Conservation (phyloP, 2,797 vertebrate genomes). For the Hippopotamyrus pictus region DNA sequence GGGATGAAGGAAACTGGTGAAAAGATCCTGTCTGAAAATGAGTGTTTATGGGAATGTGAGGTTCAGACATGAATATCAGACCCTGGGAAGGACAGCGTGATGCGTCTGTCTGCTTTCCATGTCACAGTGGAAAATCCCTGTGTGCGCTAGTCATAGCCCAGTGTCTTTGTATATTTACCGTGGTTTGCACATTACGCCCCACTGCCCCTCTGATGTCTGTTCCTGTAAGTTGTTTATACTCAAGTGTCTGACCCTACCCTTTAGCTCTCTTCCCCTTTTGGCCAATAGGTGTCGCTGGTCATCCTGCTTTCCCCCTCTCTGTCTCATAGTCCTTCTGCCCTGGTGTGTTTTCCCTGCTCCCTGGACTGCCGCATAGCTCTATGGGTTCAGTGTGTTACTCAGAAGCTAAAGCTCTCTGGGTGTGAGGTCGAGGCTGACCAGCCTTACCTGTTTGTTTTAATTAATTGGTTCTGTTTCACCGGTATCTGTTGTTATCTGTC, state of each 20-base stretch:
- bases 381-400: neutral
- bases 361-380: neutral
- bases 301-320: neutral
- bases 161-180: neutral
- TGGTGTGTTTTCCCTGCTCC: neutral
- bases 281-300: neutral
- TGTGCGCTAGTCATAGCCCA: neutral
- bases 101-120: neutral
- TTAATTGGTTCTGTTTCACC: neutral
- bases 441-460: neutral
- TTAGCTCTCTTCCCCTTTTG: neutral
- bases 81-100: neutral
- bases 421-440: neutral
- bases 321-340: neutral
- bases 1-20: neutral
- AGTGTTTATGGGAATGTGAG: neutral
- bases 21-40: neutral
- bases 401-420: neutral
- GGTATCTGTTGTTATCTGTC: neutral
- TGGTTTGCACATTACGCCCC: neutral
- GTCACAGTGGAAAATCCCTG: neutral
- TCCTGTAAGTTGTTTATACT: neutral
- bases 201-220: neutral
- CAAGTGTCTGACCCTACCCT: neutral
- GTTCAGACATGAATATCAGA: neutral